Evolutionary conservation across 1,140 invertebrate genomes (phyloP).

Genomic region (Megalopta genalis): DNA sequence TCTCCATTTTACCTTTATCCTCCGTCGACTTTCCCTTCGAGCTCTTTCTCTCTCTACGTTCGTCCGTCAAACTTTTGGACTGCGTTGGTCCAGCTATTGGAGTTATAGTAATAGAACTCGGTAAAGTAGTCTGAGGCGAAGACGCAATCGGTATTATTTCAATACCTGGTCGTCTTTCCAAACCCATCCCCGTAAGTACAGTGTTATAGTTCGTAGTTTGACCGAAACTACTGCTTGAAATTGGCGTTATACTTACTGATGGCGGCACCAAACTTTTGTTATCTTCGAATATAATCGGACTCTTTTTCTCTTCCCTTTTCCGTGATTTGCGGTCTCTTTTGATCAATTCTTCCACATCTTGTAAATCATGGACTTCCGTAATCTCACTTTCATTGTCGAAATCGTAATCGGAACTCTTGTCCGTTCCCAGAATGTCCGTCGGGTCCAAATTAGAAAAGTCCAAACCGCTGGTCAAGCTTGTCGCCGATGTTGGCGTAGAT

Average conservation of each 20-base stretch:
- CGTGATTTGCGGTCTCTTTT: slow-evolving; percentile 77
- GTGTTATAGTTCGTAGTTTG: slow-evolving; percentile 82
- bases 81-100: slow-evolving; percentile 84
- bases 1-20: slow-evolving; percentile 86
- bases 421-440: slow-evolving; percentile 80
- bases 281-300: slow-evolving; percentile 80
- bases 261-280: slow-evolving; percentile 84
- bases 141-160: slow-evolving; percentile 89
- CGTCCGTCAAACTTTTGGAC: slow-evolving; percentile 78
- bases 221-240: slow-evolving; percentile 77
- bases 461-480: slow-evolving; percentile 82
- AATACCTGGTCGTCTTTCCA: slow-evolving; percentile 87
- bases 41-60: slow-evolving; percentile 84
- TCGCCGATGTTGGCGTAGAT: slow-evolving; percentile 82
- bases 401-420: slow-evolving; percentile 82
- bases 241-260: slow-evolving; percentile 90
- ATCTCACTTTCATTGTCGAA: slow-evolving; percentile 80
- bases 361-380: slow-evolving; percentile 79
- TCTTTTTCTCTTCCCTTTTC: slow-evolving; percentile 77
- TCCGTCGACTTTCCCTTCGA: slow-evolving; percentile 81
- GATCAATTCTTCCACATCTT: slow-evolving; percentile 83
- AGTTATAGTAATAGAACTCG: slow-evolving; percentile 92
- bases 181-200: slow-evolving; percentile 82
- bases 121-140: slow-evolving; percentile 82
- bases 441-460: slow-evolving; percentile 84